Evolutionary conservation across 2,888 invertebrate species (phyloP), one percentile per base, ranked within the genome.

Genomic region (Hololepta plana): DNA sequence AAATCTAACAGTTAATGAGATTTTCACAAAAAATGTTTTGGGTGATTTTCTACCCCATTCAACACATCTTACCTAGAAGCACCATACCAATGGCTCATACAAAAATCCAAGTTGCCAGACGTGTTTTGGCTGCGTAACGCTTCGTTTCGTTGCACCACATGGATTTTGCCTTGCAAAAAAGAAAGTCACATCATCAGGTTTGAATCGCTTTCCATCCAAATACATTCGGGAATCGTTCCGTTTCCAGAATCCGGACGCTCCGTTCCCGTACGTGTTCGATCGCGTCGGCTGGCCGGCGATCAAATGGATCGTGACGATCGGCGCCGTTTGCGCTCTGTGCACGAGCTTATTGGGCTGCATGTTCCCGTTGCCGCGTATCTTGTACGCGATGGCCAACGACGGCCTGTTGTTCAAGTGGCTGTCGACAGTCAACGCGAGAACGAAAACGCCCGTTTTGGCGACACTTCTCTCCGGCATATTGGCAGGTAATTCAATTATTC

Each of bases 361-460:
- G 69, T 90, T 85, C 51, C 85, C 88, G 0, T 51, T 90, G 32
- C 87, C 90, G 0, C 60, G 90, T 7, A 73, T 88, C 16, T 61
- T 90, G 9, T 90, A 90, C 45, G 84, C 88, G 15, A 91, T 91
- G 87, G 77, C 80, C 4, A 69, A 68, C 17, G 90, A 91, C 44
- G 88, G 90, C 0, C 64, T 91, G 7, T 60, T 91, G 14, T 91
- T 84, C 56, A 64, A 70, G 19, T 60, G 59, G 2, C 52, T 87
- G 4, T 62, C 82, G 0, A 63, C 51, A 11, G 74, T 91, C 8
- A 62, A 80, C 47, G 53, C 62, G 0, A 67, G 57, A 42, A 84
- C 84, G 0, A 68, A 80, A 51, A 85, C 87, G 0, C 88, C 88
- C 0, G 34, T 87, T 5, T 35, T 74, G 8, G 82, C 85, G 0